Evolutionary conservation across 23 tunicate genomes (phyloP), one percentile per base, ranked within the genome.

Genomic region (Styela clava): DNA sequence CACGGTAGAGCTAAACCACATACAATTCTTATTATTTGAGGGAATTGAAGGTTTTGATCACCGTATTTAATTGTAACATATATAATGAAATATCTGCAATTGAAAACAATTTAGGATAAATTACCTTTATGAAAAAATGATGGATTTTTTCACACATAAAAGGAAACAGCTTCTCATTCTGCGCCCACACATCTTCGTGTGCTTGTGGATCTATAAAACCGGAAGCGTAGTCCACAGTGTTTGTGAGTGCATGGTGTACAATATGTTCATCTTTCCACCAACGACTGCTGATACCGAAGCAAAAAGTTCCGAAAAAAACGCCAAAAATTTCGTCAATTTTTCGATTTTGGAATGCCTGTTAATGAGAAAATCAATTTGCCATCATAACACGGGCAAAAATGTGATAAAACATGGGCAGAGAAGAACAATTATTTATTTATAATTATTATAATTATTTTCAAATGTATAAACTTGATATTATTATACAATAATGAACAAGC

Each of bases 201-300:
- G 97, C 97, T 62, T 92, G 97, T 0, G 91, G 91, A 52, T 92
- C 97, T 2, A 92, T 61, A 68, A 89, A 89, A 1, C 83, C 89
- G 23, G 63, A 73, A 28, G 63, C 35, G 31, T 79, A 36, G 25
- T 87, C 91, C 22, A 92, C 88, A 24, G 97, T 92, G 69, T 92
- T 92, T 19, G 97, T 92, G 68, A 92, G 69, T 0, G 97, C 90
- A 52, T 92, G 97, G 35, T 92, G 97, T 25, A 87, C 81, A 0
- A 80, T 84, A 70, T 92, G 97, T 74, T 92, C 91, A 61, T 92
- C 91, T 79, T 92, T 92, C 97, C 97, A 92, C 91, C 88, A 86
- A 0, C 97, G 82, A 22, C 92, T 91, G 78, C 97, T 92, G 64
- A 92, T 79, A 30, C 97, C 97, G 37, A 86, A 92, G 69, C 88